Evolutionary conservation across 2,797 vertebrate species (phyloP), one percentile per base, ranked within the genome.

Genomic region (Macropodus opercularis): DNA sequence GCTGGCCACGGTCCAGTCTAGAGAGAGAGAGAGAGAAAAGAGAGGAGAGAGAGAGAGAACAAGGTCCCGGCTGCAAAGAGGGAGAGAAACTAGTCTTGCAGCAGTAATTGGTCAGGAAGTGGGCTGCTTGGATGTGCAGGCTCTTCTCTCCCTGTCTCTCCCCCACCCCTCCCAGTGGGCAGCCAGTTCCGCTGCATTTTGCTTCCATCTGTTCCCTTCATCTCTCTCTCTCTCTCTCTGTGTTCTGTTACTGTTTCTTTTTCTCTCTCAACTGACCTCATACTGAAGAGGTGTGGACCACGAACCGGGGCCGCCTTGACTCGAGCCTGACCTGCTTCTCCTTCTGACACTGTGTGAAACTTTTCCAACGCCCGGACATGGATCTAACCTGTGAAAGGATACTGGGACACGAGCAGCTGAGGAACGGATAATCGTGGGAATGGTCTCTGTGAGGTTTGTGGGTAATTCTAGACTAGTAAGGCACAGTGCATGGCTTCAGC

Each of bases 21-120:
- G 50, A 62, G 34, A 69, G 75, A 2, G 61, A 71, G 68, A 35
- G 60, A 80, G 80, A 12, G 11, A n/a, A n/a, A n/a, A n/a, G n/a
- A n/a, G n/a, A n/a, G n/a, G n/a, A n/a, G n/a, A n/a, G n/a, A n/a
- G n/a, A n/a, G 68, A 62, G 52, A 29, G 81, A 64, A 77, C 8
- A 4, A 55, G 63, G 62, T 69, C 31, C 73, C 55, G 6, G 49
- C 73, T 61, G 48, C 78, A 73, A 18, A 35, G 22, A 42, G 53
- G 8, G 47, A 70, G 63, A 75, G 75, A 64, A 61, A 57, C 72
- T 52, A 72, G 77, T 87, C 74, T 81, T 81, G 80, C 85, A 79
- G 80, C 86, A 86, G 81, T 90, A 91, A 87, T 87, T 88, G 85
- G 83, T 87, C 85, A 89, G 87, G 83, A 88, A 89, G 79, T 90